A percentile compares a stretch with the other conserved stretches of the same genome.
Conservation (phyloP, 2,113 vertebrate species). For the Arenaria interpres region DNA sequence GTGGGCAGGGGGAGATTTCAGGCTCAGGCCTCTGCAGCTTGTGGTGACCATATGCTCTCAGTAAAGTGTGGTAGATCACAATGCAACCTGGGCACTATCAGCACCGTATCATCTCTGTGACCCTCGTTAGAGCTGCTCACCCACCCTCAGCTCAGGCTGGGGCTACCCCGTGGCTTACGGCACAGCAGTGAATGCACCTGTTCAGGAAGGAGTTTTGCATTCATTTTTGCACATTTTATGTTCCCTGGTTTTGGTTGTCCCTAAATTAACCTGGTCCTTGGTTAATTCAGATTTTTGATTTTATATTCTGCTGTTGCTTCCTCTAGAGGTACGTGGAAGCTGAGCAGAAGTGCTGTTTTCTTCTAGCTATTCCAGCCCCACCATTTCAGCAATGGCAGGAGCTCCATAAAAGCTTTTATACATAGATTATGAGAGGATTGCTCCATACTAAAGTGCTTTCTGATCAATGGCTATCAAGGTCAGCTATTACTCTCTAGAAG, state of each 20-base stretch:
- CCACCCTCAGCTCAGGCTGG: neutral
- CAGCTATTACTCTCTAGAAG: neutral
- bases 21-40: neutral
- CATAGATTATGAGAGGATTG: neutral
- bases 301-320: neutral
- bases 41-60: neutral
- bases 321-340: neutral
- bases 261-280: neutral
- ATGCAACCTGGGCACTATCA: neutral
- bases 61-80: fast-evolving
- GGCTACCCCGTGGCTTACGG: neutral
- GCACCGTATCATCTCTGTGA: fast-evolving
- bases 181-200: neutral
- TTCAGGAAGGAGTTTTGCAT: neutral
- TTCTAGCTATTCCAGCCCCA: neutral
- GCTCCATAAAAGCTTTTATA: neutral
- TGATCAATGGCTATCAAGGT: neutral
- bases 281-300: neutral
- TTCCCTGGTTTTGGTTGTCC: neutral
- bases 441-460: neutral
- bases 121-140: neutral
- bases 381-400: neutral
- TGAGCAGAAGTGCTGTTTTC: neutral
- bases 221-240: neutral
- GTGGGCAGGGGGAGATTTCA: neutral